phyloP scores from a whole-genome alignment of 2,113 vertebrate genomes.

The Petroica traversi region DNA sequence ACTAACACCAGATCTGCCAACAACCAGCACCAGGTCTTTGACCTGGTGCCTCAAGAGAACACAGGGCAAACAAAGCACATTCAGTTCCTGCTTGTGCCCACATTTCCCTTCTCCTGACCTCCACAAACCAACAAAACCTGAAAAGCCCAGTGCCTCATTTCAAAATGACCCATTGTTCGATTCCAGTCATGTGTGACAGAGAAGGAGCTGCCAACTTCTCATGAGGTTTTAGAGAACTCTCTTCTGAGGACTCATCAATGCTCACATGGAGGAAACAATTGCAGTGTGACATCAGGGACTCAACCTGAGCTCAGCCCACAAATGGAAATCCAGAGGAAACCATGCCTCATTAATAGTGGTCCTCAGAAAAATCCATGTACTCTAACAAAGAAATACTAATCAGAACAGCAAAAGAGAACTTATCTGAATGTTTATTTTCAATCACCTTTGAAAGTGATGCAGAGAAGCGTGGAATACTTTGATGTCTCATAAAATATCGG shows the following conservation, averaged over 20 bases:
- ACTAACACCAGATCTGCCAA: background rate
- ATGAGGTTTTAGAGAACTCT: background rate
- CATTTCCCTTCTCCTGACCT: background rate
- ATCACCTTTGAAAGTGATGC: background rate
- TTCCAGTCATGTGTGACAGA: background rate
- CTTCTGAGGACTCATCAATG: background rate
- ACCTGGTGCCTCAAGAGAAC: background rate
- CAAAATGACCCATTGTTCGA: accelerated
- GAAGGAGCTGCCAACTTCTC: background rate
- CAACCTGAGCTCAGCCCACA: background rate
- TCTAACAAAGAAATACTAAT: background rate
- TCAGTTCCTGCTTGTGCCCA: background rate
- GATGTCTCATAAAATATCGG: background rate
- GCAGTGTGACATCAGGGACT: background rate
- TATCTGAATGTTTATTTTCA: background rate
- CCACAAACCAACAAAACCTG: background rate
- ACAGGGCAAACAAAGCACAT: background rate
- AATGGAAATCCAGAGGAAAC: background rate
- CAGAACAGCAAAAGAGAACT: background rate
- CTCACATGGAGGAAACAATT: background rate
- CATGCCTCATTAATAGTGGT: background rate
- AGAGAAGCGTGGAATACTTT: background rate
- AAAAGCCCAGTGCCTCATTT: background rate
- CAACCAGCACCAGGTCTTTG: background rate
- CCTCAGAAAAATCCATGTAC: background rate